phyloP scores from a whole-genome alignment of 2,888 invertebrate genomes.

The Sminthurinus aureus region DNA sequence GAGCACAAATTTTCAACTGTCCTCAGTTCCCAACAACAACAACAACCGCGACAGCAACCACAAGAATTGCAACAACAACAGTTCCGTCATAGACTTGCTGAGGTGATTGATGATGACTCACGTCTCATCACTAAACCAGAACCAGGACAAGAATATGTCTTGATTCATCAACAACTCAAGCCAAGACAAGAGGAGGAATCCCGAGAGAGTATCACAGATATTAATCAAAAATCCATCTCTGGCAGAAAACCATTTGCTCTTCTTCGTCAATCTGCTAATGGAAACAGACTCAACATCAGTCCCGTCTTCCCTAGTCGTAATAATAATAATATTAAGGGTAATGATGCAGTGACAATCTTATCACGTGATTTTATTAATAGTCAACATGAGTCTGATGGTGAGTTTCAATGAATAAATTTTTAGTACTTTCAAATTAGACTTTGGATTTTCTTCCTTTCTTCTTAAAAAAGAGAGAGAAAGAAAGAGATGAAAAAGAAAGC shows the following conservation, averaged over 20 bases:
- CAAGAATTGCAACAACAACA: conserved; percentile 26
- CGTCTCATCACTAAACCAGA: conserved; percentile 49
- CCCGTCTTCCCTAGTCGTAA: conserved; percentile 49
- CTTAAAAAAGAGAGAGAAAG: neutral
- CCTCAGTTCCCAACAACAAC: conserved; percentile 34
- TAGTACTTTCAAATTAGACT: neutral
- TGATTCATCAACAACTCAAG: conserved; percentile 42
- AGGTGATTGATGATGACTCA: conserved; percentile 22
- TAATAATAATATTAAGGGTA: conserved; percentile 12
- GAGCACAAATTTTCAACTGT: conserved; percentile 43
- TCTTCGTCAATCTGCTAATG: conserved; percentile 52
- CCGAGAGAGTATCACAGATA: conserved; percentile 49
- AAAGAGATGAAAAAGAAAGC: neutral
- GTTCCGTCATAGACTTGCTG: conserved; percentile 17
- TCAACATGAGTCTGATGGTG: conserved; percentile 26
- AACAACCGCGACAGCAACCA: conserved; percentile 29
- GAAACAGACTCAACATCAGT: conserved; percentile 57
- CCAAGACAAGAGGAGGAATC: neutral
- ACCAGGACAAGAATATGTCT: conserved; percentile 57
- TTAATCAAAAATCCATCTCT: conserved; percentile 52
- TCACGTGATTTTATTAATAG: conserved; percentile 19
- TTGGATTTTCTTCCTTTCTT: neutral
- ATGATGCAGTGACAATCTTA: conserved; percentile 25
- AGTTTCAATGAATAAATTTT: conserved; percentile 4
- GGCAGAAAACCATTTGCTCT: conserved; percentile 53